Evolutionary conservation across 2,888 invertebrate genomes (phyloP), one percentile per base, ranked within the genome.

Genomic region (Ennomos fuscantarius): DNA sequence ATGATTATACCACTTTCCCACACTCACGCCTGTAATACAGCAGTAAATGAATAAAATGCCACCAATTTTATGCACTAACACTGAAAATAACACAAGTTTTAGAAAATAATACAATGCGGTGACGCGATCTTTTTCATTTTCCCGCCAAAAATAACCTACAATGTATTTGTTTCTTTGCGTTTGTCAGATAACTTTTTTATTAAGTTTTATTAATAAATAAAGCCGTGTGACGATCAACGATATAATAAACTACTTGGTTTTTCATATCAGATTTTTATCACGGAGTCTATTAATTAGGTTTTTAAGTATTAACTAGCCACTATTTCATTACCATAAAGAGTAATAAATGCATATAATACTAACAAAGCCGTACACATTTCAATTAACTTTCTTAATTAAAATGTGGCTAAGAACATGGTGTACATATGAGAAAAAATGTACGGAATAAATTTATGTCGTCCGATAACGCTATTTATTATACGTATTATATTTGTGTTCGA

Each of bases 311-410:
- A 72, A 78, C 74, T 64, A 75, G 62, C 59, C 69, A 69, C 60
- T 63, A 65, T 72, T 66, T 66, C 65, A 75, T 67, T 69, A 75
- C 71, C 76, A 74, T 74, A 75, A 74, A 69, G 24, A 24, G 63
- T 70, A 69, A 70, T 70, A 64, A 71, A 66, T 63, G 55, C 49
- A 70, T 68, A 70, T 68, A 64, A 57, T 58, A 58, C 58, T 36
- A 57, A 56, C 55, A 57, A 52, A 41, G 64, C 56, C 65, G 73
- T 79, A 77, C 75, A 77, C 72, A 76, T 84, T 89, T 88, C 87
- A 89, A 90, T 90, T 90, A 89, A 88, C 85, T 79, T 80, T 75
- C 76, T 81, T 88, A 90, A 90, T 90, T 89, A 89, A 90, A 89
- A 86, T 78, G 75, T 79, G 72, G 74, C 72, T 78, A 82, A 62